Evolutionary conservation across 1,140 invertebrate species (phyloP).

Genomic region (Drosophila jambulina): DNA sequence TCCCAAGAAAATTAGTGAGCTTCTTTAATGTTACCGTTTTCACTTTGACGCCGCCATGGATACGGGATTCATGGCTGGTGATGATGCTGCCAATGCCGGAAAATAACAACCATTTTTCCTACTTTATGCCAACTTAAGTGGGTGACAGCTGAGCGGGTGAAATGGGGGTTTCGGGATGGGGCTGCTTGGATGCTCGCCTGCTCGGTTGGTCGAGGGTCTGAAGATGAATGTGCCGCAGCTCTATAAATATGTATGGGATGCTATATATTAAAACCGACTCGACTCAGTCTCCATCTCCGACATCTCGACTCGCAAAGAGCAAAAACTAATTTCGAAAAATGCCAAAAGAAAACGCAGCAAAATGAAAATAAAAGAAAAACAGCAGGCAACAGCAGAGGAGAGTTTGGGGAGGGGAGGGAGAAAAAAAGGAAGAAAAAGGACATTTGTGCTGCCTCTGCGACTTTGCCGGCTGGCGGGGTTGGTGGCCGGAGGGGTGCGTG

Average conservation of each 20-base stretch:
- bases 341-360: constrained; percentile 84
- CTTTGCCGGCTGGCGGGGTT: constrained; percentile 29
- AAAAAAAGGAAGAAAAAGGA: constrained; percentile 67
- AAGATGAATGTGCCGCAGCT: constrained; percentile 84
- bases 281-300: constrained; percentile 54
- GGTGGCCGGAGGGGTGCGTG: not conserved
- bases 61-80: constrained; percentile 52
- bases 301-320: constrained; percentile 68
- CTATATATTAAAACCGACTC: constrained; percentile 85
- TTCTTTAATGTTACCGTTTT: constrained; percentile 62
- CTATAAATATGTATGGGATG: constrained; percentile 84
- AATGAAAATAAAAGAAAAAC: constrained; percentile 78
- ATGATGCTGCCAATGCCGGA: constrained; percentile 64
- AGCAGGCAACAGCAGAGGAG: constrained; percentile 17
- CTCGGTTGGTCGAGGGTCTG: constrained; percentile 35
- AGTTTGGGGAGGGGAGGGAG: not conserved
- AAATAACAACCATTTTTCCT: constrained; percentile 75
- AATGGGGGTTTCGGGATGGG: constrained; percentile 1
- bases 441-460: constrained; percentile 76
- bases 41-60: constrained; percentile 54
- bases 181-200: not conserved
- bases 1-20: constrained; percentile 60
- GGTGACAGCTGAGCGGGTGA: constrained; percentile 56
- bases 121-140: constrained; percentile 81
- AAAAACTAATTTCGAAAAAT: constrained; percentile 85